These are phyloP conservation scores for Apodemia mormo DNA, from an alignment of 2,888 invertebrate genomes.

Conservation along the genomic window DNA sequence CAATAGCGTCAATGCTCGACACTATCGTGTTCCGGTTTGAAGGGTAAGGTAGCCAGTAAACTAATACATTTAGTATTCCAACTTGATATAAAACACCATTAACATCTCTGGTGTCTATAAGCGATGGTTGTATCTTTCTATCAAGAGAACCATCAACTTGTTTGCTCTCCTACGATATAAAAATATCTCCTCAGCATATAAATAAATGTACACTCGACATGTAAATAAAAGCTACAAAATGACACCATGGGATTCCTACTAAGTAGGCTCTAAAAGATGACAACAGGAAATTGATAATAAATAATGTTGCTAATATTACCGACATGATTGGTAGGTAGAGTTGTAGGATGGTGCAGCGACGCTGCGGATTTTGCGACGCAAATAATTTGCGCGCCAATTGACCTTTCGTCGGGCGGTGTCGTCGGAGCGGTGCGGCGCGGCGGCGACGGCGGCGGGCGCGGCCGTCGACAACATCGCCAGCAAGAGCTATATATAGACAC, in stretches of 20 bases:
- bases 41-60: not conserved
- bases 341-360: constrained; percentile 55
- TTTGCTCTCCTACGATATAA: too few species aligned
- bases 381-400: constrained; percentile 82
- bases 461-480: constrained; percentile 68
- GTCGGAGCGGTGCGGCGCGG: constrained; percentile 50
- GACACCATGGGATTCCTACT: constrained; percentile 28
- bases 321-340: constrained; percentile 36
- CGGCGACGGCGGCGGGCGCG: constrained; percentile 59
- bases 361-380: constrained; percentile 76
- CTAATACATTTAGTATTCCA: too few species aligned
- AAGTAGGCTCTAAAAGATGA: constrained; percentile 13
- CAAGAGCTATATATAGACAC: constrained; percentile 77
- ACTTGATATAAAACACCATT: too few species aligned
- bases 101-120: too few species aligned
- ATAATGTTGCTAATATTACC: constrained; percentile 41
- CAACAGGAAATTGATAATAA: constrained; percentile 36
- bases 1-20: not conserved
- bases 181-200: too few species aligned
- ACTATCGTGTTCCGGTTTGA: not conserved
- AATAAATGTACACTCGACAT: too few species aligned
- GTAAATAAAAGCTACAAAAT: not conserved
- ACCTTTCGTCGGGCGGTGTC: constrained; percentile 73
- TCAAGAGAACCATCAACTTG: too few species aligned
- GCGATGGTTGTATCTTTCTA: too few species aligned